Percentiles rank a stretch among this genome's conserved stretches.
Conservation (phyloP, 2,888 invertebrate species). For the Melanotus villosus region DNA sequence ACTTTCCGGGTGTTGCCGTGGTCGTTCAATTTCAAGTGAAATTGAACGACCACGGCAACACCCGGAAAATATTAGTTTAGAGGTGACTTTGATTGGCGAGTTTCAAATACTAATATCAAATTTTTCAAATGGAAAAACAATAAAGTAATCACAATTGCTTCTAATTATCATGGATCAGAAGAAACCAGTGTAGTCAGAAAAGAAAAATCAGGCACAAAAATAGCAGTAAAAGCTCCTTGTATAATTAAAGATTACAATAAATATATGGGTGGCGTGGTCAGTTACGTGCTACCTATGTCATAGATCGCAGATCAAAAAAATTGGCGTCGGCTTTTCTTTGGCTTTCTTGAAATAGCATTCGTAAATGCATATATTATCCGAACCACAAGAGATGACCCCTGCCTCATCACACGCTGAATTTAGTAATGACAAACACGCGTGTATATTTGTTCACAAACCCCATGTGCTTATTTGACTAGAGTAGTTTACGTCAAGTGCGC, state of each 20-base stretch:
- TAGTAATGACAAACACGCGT: no score
- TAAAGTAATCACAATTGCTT: slow-evolving; percentile 57
- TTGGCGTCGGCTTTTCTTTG: slow-evolving; percentile 6
- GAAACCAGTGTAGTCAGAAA: background rate
- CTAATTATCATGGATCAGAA: slow-evolving; percentile 51
- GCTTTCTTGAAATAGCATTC: slow-evolving; percentile 11
- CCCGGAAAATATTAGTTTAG: no score
- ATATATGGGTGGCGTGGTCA: slow-evolving; percentile 16
- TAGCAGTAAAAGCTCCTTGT: background rate
- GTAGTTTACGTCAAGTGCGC: no score
- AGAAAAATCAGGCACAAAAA: background rate
- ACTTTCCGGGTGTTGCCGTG: no score
- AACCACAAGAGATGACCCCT: no score
- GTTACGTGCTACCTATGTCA: background rate
- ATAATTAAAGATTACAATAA: slow-evolving; percentile 8
- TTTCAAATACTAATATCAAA: slow-evolving; percentile 9
- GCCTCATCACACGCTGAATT: no score
- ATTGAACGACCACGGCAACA: no score
- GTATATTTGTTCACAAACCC: no score
- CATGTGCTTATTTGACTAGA: no score
- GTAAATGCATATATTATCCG: no score
- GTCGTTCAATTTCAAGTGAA: no score
- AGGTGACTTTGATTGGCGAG: slow-evolving; percentile 6
- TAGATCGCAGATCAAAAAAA: background rate
- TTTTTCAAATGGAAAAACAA: slow-evolving; percentile 57